A percentile compares a stretch with the other conserved stretches of the same genome.
Evolutionary conservation across 1,140 invertebrate species (phyloP).

Genomic region (Ganaspis sp.): DNA sequence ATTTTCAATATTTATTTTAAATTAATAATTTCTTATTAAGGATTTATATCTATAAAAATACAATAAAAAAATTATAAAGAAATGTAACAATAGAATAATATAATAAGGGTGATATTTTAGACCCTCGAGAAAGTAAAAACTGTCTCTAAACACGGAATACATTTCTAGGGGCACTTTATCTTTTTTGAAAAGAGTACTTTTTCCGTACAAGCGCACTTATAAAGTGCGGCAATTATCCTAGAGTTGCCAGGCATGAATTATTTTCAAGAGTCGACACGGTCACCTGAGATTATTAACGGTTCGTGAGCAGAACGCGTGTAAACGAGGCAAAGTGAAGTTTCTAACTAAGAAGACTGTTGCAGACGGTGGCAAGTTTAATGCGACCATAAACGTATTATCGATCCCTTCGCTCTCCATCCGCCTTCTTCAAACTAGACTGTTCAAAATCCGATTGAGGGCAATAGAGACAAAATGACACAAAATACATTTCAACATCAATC

Average conservation of each 20-base stretch:
- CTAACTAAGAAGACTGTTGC: slow-evolving; percentile 50
- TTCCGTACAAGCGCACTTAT: background rate
- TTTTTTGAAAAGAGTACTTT: background rate
- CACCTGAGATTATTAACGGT: slow-evolving; percentile 36
- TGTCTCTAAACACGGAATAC: background rate
- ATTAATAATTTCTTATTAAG: too few species aligned
- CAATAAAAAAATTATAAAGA: too few species aligned
- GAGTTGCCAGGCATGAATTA: slow-evolving; percentile 17
- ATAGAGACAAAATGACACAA: slow-evolving; percentile 48
- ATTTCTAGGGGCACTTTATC: background rate
- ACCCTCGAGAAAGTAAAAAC: background rate
- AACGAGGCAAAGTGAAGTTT: slow-evolving; percentile 37
- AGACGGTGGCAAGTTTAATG: slow-evolving; percentile 57
- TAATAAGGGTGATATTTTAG: background rate
- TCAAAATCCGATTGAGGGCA: slow-evolving; percentile 36
- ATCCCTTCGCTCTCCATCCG: slow-evolving; percentile 39
- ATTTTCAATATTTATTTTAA: background rate
- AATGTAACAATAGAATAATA: too few species aligned
- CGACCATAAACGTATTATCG: slow-evolving; percentile 62
- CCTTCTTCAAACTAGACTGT: background rate
- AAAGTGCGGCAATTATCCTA: slow-evolving; percentile 9
- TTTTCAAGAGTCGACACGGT: slow-evolving; percentile 28
- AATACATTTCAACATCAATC: slow-evolving; percentile 8
- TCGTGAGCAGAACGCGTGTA: slow-evolving; percentile 33
- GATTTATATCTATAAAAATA: too few species aligned